Evolutionary conservation across 2,888 invertebrate species (phyloP), one percentile per base, ranked within the genome.

Genomic region (Athripsodes cinereus): DNA sequence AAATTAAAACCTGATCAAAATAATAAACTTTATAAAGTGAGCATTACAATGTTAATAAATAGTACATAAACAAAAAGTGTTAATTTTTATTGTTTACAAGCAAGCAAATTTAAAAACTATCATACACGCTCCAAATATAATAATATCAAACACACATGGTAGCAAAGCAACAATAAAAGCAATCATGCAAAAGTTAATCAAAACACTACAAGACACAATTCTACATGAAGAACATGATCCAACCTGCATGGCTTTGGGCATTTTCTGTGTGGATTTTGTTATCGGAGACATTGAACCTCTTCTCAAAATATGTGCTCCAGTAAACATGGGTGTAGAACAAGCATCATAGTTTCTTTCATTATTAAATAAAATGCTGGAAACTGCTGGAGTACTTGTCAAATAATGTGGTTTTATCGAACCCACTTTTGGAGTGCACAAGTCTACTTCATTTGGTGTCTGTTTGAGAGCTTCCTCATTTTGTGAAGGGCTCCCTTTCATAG

Each of bases 241-340:
- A 81, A 92, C 92, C 89, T 92, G 92, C 92, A 92, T 92, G 26
- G 91, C 87, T 71, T 88, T 88, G 1, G 89, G 86, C 84, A 92
- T 85, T 71, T 90, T 84, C 71, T 92, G 90, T 20, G 92, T 87
- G 0, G 92, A 92, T 66, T 90, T 87, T 0, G 92, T 92, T 56
- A 92, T 92, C 1, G 92, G 92, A 13, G 92, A 92, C 90, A 92
- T 91, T 40, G 90, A 90, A 44, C 86, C 86, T 66, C 90, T 80
- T 60, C 83, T 80, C n/a, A 57, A 21, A 6, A 56, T 52, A 19
- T 57, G 53, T 63, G 74, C 75, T 2, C 72, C 69, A 3, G 73
- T 69, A 50, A 76, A 58, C 52, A 62, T 78, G 0, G 79, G 79
- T 1, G 78, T 78, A 1, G 68, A 62, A 53, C 73, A 74, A 3